phyloP scores from a whole-genome alignment of 35 echinoderm and acorn worm species.

The Holothuria glaberrima region DNA sequence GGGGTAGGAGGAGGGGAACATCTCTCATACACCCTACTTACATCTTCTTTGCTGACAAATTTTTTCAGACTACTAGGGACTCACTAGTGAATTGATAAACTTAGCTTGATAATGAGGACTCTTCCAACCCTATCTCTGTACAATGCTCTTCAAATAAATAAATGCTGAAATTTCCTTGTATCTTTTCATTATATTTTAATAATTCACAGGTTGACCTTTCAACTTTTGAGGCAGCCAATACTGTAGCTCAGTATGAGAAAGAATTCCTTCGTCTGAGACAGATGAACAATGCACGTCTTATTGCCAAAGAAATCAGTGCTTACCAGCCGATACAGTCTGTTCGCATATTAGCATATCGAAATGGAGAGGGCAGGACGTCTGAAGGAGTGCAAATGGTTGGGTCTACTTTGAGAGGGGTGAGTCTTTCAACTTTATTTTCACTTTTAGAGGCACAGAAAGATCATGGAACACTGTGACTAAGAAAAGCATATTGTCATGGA shows the following conservation, averaged over 20 bases:
- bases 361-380: slow-evolving; percentile 78
- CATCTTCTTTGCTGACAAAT: not conserved
- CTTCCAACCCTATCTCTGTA: not conserved
- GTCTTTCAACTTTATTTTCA: not conserved
- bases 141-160: not conserved
- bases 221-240: slow-evolving; percentile 82
- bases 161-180: not conserved
- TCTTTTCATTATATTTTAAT: not conserved
- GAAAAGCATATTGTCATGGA: too few relatives aligned
- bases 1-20: too few relatives aligned
- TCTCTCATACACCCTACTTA: not conserved
- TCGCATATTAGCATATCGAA: slow-evolving; percentile 77
- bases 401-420: slow-evolving; percentile 94
- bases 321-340: slow-evolving; percentile 91
- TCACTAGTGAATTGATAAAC: not conserved
- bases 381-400: slow-evolving; percentile 72
- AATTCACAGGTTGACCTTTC: slow-evolving; percentile 88
- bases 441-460: too few relatives aligned
- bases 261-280: slow-evolving; percentile 80
- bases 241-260: slow-evolving; percentile 80
- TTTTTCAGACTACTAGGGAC: not conserved
- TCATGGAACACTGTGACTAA: too few relatives aligned
- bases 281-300: slow-evolving; percentile 86
- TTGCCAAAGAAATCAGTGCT: slow-evolving; percentile 90
- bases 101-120: too few relatives aligned